Evolutionary conservation across 2,113 vertebrate species (phyloP).

Genomic region (Tylochromis polylepis): DNA sequence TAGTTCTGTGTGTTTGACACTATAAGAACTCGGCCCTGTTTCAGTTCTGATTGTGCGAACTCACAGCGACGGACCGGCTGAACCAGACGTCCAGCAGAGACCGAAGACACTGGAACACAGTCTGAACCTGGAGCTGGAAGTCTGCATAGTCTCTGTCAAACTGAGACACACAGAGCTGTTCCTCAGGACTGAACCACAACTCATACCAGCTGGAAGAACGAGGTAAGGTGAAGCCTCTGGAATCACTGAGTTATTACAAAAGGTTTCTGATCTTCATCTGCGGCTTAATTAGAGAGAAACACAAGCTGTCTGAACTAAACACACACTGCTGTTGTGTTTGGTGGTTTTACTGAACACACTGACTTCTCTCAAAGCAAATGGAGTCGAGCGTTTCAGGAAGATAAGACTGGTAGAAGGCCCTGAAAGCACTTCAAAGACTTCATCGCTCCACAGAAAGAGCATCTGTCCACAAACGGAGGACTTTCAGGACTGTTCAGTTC

Average conservation of each 20-base stretch:
- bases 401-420: neutral
- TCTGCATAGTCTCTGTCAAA: conserved; percentile 82
- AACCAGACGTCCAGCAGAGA: conserved; percentile 77
- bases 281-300: neutral
- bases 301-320: neutral
- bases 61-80: conserved; percentile 70
- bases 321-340: neutral
- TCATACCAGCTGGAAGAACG: neutral
- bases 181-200: neutral
- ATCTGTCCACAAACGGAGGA: neutral
- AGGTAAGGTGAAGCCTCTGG: neutral
- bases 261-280: neutral
- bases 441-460: neutral
- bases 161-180: conserved; percentile 38
- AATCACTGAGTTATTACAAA: neutral
- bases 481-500: neutral
- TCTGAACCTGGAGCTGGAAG: conserved; percentile 75
- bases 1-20: neutral
- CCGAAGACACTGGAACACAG: conserved; percentile 72
- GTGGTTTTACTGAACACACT: neutral
- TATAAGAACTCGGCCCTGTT: neutral
- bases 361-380: neutral
- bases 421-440: neutral
- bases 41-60: conserved; percentile 21
- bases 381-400: neutral